phyloP scores from a whole-genome alignment of 2,797 vertebrate species.

The Jordanella pulchra region DNA sequence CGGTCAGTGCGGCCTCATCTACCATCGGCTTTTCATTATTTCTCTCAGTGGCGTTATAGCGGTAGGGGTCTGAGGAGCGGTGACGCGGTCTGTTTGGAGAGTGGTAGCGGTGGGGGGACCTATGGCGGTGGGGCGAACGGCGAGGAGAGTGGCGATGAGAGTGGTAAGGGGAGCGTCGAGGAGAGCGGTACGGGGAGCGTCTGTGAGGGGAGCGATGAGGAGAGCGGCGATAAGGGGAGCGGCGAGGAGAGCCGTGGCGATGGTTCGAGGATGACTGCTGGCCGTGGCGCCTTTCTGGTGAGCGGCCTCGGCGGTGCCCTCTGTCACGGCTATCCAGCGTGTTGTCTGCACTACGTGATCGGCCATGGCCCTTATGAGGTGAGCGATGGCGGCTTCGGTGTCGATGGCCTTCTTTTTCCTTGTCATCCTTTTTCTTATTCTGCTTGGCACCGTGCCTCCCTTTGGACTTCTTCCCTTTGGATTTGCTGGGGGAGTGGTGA shows the following conservation, averaged over 20 bases:
- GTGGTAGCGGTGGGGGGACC: conserved; percentile 78
- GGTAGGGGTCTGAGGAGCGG: conserved; percentile 76
- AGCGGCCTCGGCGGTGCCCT: conserved; percentile 76
- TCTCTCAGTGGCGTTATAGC: conserved; percentile 64
- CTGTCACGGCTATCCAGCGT: conserved; percentile 81
- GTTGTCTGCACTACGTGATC: conserved; percentile 87
- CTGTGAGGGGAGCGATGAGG: conserved; percentile 65
- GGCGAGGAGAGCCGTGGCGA: conserved; percentile 64
- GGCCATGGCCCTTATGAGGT: conserved; percentile 81
- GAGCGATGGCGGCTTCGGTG: conserved; percentile 77
- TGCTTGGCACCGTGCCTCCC: conserved; percentile 32
- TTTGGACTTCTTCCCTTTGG: conserved; percentile 56
- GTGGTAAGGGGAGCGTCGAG: conserved; percentile 59
- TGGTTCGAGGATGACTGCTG: conserved; percentile 74
- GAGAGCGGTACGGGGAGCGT: conserved; percentile 73
- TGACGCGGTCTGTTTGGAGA: conserved; percentile 78
- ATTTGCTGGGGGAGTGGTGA: conserved; percentile 84
- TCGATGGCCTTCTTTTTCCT: conserved; percentile 61
- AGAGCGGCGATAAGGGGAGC: conserved; percentile 51
- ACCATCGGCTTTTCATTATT: conserved; percentile 62
- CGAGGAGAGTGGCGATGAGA: background rate
- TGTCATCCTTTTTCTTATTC: conserved; percentile 61
- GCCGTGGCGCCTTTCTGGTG: conserved; percentile 59
- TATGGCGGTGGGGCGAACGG: conserved; percentile 77
- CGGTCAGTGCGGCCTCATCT: conserved; percentile 55